Evolutionary conservation across 2,888 invertebrate species (phyloP).

Genomic region (Caenorhabditis uteleia): DNA sequence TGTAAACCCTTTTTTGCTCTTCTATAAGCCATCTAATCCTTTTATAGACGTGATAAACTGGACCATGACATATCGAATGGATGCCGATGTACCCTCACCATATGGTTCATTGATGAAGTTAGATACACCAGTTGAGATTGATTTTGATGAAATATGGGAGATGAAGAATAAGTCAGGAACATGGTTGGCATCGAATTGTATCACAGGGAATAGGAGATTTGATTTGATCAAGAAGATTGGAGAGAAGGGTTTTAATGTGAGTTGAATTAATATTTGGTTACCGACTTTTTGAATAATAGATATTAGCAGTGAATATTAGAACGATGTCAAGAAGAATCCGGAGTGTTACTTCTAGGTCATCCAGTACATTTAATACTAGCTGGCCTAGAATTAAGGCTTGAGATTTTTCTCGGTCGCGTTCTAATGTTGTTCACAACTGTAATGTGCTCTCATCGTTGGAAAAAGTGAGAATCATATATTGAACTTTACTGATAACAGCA

Average conservation of each 20-base stretch:
- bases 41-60: slow-evolving; percentile 49
- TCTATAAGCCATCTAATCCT: not conserved
- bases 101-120: slow-evolving; percentile 36
- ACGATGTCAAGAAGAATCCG: too few species aligned
- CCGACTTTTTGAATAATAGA: too few species aligned
- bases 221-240: not conserved
- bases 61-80: slow-evolving; percentile 52
- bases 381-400: too few species aligned
- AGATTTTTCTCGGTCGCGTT: slow-evolving; percentile 1
- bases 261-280: too few species aligned
- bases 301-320: too few species aligned
- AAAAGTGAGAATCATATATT: too few species aligned
- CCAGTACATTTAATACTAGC: too few species aligned
- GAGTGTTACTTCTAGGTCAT: too few species aligned
- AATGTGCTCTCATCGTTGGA: too few species aligned
- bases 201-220: not conserved
- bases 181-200: slow-evolving; percentile 5
- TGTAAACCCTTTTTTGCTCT: slow-evolving; percentile 20
- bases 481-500: slow-evolving; percentile 38
- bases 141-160: slow-evolving; percentile 2
- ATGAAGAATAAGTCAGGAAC: not conserved
- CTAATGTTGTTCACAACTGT: slow-evolving; percentile 11
- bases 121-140: not conserved
- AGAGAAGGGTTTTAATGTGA: not conserved
- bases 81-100: slow-evolving; percentile 43